Evolutionary conservation across 2,113 vertebrate species (phyloP).

Genomic region (Microcebus lehilahytsara): DNA sequence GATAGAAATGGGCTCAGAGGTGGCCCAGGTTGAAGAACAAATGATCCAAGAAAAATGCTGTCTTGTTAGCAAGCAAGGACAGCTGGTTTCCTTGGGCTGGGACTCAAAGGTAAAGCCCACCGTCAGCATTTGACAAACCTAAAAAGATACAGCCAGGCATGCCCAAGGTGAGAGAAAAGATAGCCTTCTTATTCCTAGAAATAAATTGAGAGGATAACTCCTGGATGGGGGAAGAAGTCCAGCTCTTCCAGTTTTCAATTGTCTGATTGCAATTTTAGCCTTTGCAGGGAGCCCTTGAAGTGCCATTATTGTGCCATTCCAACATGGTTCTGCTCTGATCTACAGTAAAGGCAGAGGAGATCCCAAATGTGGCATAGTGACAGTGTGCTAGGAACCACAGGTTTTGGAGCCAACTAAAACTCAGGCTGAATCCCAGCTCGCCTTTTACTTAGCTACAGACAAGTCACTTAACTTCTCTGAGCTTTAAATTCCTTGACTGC

Average conservation of each 20-base stretch:
- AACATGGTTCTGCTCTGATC: neutral
- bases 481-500: neutral
- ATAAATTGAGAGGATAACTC: constrained; percentile 25
- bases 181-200: neutral
- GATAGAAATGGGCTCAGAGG: constrained; percentile 26
- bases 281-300: neutral
- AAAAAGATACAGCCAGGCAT: neutral
- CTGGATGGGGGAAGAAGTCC: neutral
- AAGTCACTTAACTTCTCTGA: neutral
- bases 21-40: constrained; percentile 52
- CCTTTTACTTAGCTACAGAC: neutral
- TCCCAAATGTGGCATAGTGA: neutral
- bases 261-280: neutral
- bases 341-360: neutral
- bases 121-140: constrained; percentile 47
- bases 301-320: neutral
- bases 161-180: neutral
- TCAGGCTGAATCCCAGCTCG: neutral
- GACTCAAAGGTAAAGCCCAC: constrained; percentile 33
- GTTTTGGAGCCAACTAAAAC: neutral
- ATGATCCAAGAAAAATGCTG: constrained; percentile 50
- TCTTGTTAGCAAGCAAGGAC: constrained; percentile 67
- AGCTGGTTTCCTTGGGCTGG: constrained; percentile 50
- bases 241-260: neutral
- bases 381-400: neutral